Percentiles rank a stretch among this genome's conserved stretches.
phyloP scores from a whole-genome alignment of 1,140 invertebrate genomes.

The Lineus longissimus region DNA sequence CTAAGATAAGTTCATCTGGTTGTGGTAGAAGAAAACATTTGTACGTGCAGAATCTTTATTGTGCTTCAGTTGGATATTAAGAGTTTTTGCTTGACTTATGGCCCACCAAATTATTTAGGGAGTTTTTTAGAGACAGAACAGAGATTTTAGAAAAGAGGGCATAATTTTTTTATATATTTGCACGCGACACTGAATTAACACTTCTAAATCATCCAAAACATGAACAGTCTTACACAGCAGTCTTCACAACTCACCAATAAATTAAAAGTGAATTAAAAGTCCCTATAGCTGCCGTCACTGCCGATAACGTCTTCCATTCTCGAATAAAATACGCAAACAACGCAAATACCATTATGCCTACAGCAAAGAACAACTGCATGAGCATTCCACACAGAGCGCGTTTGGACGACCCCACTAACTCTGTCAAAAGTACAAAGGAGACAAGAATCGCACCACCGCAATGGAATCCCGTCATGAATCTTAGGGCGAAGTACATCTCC shows the following conservation, averaged over 20 bases:
- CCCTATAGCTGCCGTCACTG: not conserved
- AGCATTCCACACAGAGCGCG: constrained; percentile 69
- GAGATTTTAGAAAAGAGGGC: too few relatives aligned
- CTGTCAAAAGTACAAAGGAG: constrained; percentile 35
- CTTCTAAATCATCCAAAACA: too few relatives aligned
- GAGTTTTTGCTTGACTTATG: too few relatives aligned
- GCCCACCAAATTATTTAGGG: too few relatives aligned
- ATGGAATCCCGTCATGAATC: constrained; percentile 11
- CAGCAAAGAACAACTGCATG: constrained; percentile 60
- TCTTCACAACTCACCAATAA: not conserved
- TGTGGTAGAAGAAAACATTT: too few relatives aligned
- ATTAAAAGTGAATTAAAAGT: not conserved
- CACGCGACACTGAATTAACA: too few relatives aligned
- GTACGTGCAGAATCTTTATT: too few relatives aligned
- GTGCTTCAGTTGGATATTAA: too few relatives aligned
- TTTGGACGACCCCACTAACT: constrained; percentile 72
- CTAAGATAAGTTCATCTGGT: too few relatives aligned
- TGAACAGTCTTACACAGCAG: too few relatives aligned
- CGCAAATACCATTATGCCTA: constrained; percentile 69
- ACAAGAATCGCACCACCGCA: constrained; percentile 15
- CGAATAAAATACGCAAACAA: constrained; percentile 66
- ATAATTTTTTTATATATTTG: too few relatives aligned
- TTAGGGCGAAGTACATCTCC: not conserved
- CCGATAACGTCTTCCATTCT: constrained; percentile 66
- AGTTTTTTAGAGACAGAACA: too few relatives aligned